These are phyloP conservation scores for Peromyscus californicus DNA, from an alignment of 2,113 vertebrate species.

Conservation along the genomic window DNA sequence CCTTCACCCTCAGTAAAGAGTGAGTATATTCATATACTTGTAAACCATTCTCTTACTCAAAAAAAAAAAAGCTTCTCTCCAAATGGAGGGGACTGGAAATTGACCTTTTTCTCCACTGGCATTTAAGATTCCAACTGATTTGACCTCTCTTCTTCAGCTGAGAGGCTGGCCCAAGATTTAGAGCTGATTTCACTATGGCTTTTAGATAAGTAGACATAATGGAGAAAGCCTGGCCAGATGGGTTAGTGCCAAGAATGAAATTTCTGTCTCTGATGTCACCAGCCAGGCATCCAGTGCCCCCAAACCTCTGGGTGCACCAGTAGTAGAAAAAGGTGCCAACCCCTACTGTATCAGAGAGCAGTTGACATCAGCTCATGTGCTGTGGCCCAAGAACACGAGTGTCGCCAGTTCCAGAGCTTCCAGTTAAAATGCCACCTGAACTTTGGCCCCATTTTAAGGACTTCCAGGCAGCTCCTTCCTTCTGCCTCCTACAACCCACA, in stretches of 20 bases:
- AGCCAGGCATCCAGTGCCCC: constrained; percentile 60
- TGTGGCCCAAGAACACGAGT: background rate
- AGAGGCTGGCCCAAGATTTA: constrained; percentile 67
- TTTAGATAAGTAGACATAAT: constrained; percentile 77
- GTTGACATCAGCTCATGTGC: background rate
- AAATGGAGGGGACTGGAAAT: constrained; percentile 40
- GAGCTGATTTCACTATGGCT: constrained; percentile 75
- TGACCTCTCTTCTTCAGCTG: constrained; percentile 69
- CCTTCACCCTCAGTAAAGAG: constrained; percentile 39
- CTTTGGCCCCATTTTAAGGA: constrained; percentile 37
- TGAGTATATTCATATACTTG: constrained; percentile 55
- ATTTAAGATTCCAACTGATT: constrained; percentile 72
- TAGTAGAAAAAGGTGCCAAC: constrained; percentile 17
- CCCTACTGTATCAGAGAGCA: background rate
- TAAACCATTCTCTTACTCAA: constrained; percentile 39
- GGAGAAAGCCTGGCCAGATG: constrained; percentile 70
- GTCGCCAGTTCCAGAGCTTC: constrained; percentile 55
- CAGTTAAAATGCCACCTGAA: constrained; percentile 64
- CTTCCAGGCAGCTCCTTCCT: constrained; percentile 57
- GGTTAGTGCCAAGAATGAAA: constrained; percentile 66
- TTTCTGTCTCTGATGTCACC: constrained; percentile 64
- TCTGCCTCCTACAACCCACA: constrained; percentile 20
- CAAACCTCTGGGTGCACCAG: constrained; percentile 52
- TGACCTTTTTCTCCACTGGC: constrained; percentile 61
- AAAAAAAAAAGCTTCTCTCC: constrained; percentile 67